Percentiles rank a stretch among this genome's conserved stretches.
phyloP scores from a whole-genome alignment of 1,140 invertebrate genomes.

The Drosophila lacteicornis region DNA sequence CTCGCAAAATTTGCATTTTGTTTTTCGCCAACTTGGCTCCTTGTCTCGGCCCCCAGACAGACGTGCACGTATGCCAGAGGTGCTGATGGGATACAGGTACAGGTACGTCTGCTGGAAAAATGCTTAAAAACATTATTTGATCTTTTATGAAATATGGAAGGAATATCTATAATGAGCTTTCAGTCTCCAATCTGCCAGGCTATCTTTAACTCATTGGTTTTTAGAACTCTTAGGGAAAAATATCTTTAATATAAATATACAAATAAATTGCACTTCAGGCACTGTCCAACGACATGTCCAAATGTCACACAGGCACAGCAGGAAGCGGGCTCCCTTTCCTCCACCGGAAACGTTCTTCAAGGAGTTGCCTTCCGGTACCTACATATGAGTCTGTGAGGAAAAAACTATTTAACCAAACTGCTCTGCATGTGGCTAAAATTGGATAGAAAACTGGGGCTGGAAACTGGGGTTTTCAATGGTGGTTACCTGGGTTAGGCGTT shows the following conservation, averaged over 20 bases:
- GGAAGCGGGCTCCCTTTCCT: neutral
- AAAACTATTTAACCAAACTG: neutral
- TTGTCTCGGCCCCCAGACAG: constrained; percentile 3
- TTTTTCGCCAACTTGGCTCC: constrained; percentile 41
- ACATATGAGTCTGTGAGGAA: too few relatives aligned
- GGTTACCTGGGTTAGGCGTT: neutral
- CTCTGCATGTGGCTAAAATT: neutral
- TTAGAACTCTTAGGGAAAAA: neutral
- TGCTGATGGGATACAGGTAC: too few relatives aligned
- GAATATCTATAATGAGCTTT: too few relatives aligned
- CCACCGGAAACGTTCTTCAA: neutral
- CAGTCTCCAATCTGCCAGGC: neutral
- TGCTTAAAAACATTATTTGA: too few relatives aligned
- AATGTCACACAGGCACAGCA: neutral
- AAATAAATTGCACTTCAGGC: neutral
- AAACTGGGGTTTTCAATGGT: neutral
- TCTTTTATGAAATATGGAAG: too few relatives aligned
- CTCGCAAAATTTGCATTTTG: constrained; percentile 58
- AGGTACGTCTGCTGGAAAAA: too few relatives aligned
- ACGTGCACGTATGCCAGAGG: too few relatives aligned
- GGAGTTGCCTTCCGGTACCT: neutral
- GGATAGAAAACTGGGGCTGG: neutral
- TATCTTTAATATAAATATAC: neutral
- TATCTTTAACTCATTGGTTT: neutral
- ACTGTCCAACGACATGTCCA: neutral